phyloP scores from a whole-genome alignment of 2,888 invertebrate species.

The Watsonalla cultraria region DNA sequence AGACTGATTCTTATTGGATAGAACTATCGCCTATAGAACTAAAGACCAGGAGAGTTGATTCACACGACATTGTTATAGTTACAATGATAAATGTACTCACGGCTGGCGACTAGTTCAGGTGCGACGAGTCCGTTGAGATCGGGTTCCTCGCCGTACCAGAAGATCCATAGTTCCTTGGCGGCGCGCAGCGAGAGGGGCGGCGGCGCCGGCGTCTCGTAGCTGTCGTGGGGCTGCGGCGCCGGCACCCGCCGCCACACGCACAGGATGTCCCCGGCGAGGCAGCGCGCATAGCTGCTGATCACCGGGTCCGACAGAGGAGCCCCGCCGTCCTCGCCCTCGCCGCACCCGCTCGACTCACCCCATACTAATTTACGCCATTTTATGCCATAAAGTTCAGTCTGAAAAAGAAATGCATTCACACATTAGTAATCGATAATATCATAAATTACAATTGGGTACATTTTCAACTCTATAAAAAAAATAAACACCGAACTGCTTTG shows the following conservation, averaged over 20 bases:
- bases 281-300: slow-evolving; percentile 92
- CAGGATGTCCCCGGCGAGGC: slow-evolving; percentile 95
- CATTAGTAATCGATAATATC: neutral
- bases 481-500: no score
- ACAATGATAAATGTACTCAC: slow-evolving; percentile 79
- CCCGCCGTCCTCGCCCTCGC: slow-evolving; percentile 69
- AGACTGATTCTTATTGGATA: no score
- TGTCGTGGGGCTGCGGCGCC: slow-evolving; percentile 69
- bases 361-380: slow-evolving; percentile 98
- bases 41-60: no score
- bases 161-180: slow-evolving; percentile 99
- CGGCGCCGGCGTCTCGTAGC: slow-evolving; percentile 73
- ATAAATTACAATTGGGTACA: no score
- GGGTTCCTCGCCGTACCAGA: slow-evolving; percentile 99
- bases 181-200: slow-evolving; percentile 90
- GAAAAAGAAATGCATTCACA: slow-evolving; percentile 55
- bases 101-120: slow-evolving; percentile 89
- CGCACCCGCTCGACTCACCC: slow-evolving; percentile 81
- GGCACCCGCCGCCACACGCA: slow-evolving; percentile 98
- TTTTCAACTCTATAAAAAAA: no score
- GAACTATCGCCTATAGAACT: no score
- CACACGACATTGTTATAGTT: no score
- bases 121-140: slow-evolving; percentile 91
- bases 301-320: slow-evolving; percentile 94
- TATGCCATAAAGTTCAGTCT: slow-evolving; percentile 99